Percentiles rank a stretch among this genome's conserved stretches.
Conservation (phyloP, 2,113 vertebrate species). For the Gambusia holbrooki region DNA sequence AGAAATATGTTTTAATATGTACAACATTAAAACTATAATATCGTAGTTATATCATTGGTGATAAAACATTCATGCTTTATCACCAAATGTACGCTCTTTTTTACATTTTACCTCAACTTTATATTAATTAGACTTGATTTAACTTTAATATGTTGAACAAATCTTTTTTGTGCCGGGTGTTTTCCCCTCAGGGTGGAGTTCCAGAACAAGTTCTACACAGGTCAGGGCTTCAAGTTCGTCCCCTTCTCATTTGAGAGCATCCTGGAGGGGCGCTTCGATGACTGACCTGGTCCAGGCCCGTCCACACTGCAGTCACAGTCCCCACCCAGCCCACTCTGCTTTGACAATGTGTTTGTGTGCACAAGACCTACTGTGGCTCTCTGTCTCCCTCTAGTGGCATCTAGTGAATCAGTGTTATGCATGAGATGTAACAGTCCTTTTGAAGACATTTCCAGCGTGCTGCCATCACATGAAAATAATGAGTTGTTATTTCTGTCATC, state of each 20-base stretch:
- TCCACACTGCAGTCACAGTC: background rate
- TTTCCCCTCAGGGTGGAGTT: constrained; percentile 91
- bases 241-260: constrained; percentile 97
- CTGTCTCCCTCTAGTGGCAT: constrained; percentile 53
- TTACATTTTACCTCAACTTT: too few species aligned
- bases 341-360: constrained; percentile 31
- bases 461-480: background rate
- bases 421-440: constrained; percentile 4
- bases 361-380: constrained; percentile 50
- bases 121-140: background rate
- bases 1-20: too few species aligned
- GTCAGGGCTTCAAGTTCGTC: constrained; percentile 94
- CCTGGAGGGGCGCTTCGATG: constrained; percentile 91
- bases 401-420: constrained; percentile 43
- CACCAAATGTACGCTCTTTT: too few species aligned
- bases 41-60: too few species aligned
- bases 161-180: constrained; percentile 11
- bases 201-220: constrained; percentile 98
- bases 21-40: too few species aligned
- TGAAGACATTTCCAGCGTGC: too few species aligned
- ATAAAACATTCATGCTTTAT: too few species aligned
- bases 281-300: constrained; percentile 68
- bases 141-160: background rate
- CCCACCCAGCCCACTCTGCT: background rate
- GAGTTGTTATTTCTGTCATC: background rate